These are phyloP conservation scores for Anguilla marmorata DNA, from an alignment of 2,797 vertebrate species.

Conservation along the genomic window DNA sequence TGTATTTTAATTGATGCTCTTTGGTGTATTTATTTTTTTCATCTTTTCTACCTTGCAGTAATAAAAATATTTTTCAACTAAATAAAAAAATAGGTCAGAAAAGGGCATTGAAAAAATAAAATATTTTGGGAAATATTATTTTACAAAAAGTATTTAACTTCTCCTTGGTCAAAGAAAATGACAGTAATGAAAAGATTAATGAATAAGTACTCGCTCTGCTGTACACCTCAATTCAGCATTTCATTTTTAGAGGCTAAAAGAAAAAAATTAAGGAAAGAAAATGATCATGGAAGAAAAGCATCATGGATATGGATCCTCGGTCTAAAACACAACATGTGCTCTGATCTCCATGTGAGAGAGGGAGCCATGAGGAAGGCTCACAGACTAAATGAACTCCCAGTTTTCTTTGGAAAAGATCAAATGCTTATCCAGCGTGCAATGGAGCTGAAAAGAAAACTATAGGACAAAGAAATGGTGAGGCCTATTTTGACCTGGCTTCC, in stretches of 20 bases:
- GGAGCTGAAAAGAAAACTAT: constrained; percentile 26
- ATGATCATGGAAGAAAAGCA: not conserved
- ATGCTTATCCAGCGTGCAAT: constrained; percentile 10
- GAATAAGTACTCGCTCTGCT: not conserved
- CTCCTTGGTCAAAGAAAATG: not conserved
- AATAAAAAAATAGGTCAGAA: not conserved
- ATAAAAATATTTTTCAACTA: too few relatives aligned
- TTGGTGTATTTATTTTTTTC: too few relatives aligned
- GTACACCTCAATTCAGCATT: not conserved
- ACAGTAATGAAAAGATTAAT: not conserved
- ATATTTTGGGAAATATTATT: not conserved
- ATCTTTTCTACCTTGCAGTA: too few relatives aligned
- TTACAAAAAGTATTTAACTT: not conserved
- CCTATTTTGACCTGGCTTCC: constrained; percentile 28
- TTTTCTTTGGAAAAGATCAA: constrained; percentile 21
- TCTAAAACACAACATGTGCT: not conserved
- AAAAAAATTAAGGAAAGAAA: not conserved
- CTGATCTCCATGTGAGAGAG: constrained; percentile 15
- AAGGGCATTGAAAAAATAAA: constrained; percentile 24
- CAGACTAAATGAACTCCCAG: constrained; percentile 33
- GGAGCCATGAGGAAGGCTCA: constrained; percentile 23
- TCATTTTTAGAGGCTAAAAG: not conserved
- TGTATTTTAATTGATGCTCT: too few relatives aligned
- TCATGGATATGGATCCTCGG: not conserved
- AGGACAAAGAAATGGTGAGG: constrained; percentile 24